Evolutionary conservation across 2,113 vertebrate genomes (phyloP).

Genomic region (Poecilia latipinna): DNA sequence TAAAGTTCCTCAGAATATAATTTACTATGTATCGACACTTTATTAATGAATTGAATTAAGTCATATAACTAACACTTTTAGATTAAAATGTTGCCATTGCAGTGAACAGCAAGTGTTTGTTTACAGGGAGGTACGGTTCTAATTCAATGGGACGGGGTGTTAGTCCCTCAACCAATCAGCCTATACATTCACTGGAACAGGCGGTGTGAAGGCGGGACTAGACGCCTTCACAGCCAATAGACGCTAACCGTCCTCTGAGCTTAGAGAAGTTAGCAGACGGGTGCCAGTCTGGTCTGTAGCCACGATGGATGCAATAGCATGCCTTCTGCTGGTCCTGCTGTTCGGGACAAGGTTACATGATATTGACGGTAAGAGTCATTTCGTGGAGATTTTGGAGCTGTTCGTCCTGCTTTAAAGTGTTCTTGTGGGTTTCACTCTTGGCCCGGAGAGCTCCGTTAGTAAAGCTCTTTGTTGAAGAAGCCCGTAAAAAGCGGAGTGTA

Average conservation of each 20-base stretch:
- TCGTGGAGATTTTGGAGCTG: fast-evolving
- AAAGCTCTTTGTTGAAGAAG: conserved; percentile 75
- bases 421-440: conserved; percentile 21
- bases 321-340: conserved; percentile 72
- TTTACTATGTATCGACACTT: background rate
- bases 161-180: conserved; percentile 45
- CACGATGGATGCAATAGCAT: conserved; percentile 77
- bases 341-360: conserved; percentile 69
- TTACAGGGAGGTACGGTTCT: conserved; percentile 54
- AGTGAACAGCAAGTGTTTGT: conserved; percentile 60
- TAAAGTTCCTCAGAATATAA: background rate
- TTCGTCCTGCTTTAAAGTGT: background rate
- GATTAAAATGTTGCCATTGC: background rate
- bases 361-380: conserved; percentile 65
- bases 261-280: conserved; percentile 69
- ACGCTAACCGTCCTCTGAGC: conserved; percentile 24
- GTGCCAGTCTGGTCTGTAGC: conserved; percentile 72
- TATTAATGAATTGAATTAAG: background rate
- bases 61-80: background rate
- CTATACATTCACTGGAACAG: background rate
- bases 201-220: conserved; percentile 70
- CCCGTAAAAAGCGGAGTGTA: conserved; percentile 65
- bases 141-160: conserved; percentile 41
- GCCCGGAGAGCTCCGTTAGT: background rate
- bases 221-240: conserved; percentile 62